A percentile compares a stretch with the other conserved stretches of the same genome.
These are phyloP conservation scores for Helicoverpa zea DNA, from an alignment of 1,140 invertebrate species.

Conservation along the genomic window DNA sequence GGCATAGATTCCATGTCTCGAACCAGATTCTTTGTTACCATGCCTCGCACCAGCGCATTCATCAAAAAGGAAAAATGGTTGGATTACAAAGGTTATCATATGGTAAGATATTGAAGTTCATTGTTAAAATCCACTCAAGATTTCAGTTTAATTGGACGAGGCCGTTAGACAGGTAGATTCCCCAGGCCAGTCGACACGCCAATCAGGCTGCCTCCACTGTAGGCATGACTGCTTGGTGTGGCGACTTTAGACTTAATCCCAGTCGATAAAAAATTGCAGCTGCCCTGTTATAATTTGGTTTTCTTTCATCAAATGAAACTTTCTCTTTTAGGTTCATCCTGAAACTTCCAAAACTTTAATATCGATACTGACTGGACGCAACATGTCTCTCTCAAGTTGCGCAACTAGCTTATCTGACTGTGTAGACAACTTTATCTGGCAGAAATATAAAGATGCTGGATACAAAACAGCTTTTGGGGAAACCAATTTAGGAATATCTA, in stretches of 20 bases:
- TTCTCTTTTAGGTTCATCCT: constrained; percentile 87
- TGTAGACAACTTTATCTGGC: constrained; percentile 75
- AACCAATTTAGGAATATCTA: constrained; percentile 72
- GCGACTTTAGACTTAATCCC: too few species aligned
- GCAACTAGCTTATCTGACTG: constrained; percentile 86
- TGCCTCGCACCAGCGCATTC: constrained; percentile 91
- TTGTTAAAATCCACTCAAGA: too few species aligned
- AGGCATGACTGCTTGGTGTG: too few species aligned
- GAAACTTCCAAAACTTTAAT: constrained; percentile 95
- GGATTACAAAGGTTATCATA: constrained; percentile 85
- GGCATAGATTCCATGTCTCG: constrained; percentile 95
- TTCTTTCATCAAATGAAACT: too few species aligned
- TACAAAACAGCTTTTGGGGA: constrained; percentile 82
- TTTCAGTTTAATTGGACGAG: too few species aligned
- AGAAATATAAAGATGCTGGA: constrained; percentile 70
- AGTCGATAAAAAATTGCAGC: too few species aligned
- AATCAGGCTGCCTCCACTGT: too few species aligned
- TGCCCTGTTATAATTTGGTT: too few species aligned
- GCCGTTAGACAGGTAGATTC: too few species aligned
- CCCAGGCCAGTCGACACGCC: too few species aligned
- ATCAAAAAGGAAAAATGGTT: constrained; percentile 88
- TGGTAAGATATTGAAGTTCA: constrained; percentile 67
- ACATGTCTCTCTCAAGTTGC: constrained; percentile 80
- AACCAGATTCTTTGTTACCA: constrained; percentile 91
- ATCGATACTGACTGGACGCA: constrained; percentile 91